These are phyloP conservation scores for Pemphigus obesinymphae DNA, from an alignment of 1,140 invertebrate genomes.

Conservation along the genomic window DNA sequence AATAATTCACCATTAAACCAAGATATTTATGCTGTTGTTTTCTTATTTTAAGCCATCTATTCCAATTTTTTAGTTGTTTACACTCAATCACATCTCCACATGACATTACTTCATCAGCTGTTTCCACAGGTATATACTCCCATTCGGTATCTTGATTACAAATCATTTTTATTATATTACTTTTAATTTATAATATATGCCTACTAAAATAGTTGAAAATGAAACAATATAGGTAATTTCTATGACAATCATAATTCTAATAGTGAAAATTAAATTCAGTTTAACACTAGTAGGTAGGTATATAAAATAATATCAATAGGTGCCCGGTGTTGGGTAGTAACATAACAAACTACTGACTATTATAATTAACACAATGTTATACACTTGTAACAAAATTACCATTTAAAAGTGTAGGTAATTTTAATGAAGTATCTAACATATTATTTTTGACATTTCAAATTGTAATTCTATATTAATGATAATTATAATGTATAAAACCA, in stretches of 20 bases:
- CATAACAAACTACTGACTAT: too few species aligned
- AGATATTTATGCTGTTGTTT: conserved; percentile 8
- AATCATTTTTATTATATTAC: background rate
- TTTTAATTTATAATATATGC: too few species aligned
- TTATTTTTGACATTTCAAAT: too few species aligned
- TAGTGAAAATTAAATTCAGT: background rate
- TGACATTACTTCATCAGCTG: conserved; percentile 8
- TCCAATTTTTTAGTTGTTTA: conserved; percentile 18
- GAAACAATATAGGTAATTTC: background rate
- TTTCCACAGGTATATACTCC: background rate
- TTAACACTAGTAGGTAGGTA: too few species aligned
- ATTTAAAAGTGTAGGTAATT: too few species aligned
- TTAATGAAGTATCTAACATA: too few species aligned
- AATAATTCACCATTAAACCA: conserved; percentile 22
- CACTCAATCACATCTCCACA: background rate
- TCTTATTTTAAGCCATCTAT: conserved; percentile 32
- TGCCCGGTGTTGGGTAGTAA: too few species aligned
- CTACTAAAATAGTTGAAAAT: background rate
- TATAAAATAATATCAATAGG: too few species aligned
- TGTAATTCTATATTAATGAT: too few species aligned
- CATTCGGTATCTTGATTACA: background rate
- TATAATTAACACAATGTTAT: too few species aligned
- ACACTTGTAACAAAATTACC: too few species aligned
- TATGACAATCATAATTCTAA: background rate
- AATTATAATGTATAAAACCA: too few species aligned